Percentiles rank a stretch among this genome's conserved stretches.
Conservation (phyloP, 2,797 vertebrate species). For the Channallabes apus region DNA sequence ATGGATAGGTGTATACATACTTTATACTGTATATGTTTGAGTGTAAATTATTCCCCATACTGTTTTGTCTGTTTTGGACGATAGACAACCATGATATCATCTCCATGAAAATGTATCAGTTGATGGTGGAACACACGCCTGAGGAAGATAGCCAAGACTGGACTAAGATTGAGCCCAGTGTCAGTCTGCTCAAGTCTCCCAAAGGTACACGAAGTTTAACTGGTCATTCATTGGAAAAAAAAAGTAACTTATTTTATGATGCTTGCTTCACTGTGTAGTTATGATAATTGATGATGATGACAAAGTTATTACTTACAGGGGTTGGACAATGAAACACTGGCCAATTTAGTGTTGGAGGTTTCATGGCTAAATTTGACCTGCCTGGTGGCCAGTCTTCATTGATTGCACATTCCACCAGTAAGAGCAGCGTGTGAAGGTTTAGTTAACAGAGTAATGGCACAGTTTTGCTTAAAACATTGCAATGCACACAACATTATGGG, state of each 20-base stretch:
- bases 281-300: neutral
- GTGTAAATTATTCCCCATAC: neutral
- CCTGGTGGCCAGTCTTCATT: no score
- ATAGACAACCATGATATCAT: slow-evolving; percentile 97
- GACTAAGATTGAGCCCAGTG: slow-evolving; percentile 96
- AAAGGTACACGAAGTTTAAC: slow-evolving; percentile 79
- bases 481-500: no score
- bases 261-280: neutral
- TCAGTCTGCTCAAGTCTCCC: slow-evolving; percentile 92
- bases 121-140: slow-evolving; percentile 91
- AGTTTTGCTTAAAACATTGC: no score
- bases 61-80: neutral
- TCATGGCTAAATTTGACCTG: no score
- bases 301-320: no score
- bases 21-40: neutral
- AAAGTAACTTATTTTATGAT: neutral
- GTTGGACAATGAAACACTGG: no score
- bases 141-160: slow-evolving; percentile 94
- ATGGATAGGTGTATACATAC: neutral
- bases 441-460: no score
- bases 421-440: no score
- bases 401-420: no score
- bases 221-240: neutral
- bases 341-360: no score
- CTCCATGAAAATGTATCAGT: slow-evolving; percentile 98